These are phyloP conservation scores for Kryphioiulus occultus DNA, from an alignment of 2,888 invertebrate genomes.

Conservation along the genomic window DNA sequence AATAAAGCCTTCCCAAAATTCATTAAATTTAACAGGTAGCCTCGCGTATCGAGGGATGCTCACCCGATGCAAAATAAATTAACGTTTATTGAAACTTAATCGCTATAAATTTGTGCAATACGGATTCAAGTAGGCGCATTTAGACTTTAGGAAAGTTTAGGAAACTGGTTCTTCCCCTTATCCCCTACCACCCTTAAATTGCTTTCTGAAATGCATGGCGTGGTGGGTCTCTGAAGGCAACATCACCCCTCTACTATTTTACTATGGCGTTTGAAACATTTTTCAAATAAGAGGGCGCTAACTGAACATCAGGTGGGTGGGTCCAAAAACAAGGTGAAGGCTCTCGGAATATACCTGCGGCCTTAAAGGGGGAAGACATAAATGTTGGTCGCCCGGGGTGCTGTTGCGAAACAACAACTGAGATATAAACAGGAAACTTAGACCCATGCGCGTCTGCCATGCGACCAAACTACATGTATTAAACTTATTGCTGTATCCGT, in stretches of 20 bases:
- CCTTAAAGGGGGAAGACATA: not conserved
- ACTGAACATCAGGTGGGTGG: not conserved
- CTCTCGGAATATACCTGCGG: not conserved
- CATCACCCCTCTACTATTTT: not conserved
- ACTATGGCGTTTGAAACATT: not conserved
- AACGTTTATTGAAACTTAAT: not conserved
- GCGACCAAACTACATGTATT: not conserved
- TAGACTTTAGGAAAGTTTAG: too few species aligned
- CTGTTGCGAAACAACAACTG: not conserved
- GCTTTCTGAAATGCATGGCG: not conserved
- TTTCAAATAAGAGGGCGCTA: not conserved
- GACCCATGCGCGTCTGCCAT: not conserved
- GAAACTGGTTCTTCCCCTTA: not conserved
- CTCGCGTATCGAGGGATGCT: not conserved
- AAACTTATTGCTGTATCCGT: too few species aligned
- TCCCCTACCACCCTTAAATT: not conserved
- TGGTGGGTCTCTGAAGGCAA: not conserved
- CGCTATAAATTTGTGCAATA: not conserved
- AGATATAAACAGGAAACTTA: not conserved
- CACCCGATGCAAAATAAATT: not conserved
- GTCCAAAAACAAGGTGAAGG: not conserved
- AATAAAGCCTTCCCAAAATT: not conserved
- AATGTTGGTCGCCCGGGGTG: not conserved
- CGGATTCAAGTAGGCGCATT: not conserved
- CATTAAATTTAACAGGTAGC: not conserved